Evolutionary conservation across 92 coral and sea anemone genomes (phyloP), one percentile per base, ranked within the genome.

Genomic region (Parazoanthus darwini): DNA sequence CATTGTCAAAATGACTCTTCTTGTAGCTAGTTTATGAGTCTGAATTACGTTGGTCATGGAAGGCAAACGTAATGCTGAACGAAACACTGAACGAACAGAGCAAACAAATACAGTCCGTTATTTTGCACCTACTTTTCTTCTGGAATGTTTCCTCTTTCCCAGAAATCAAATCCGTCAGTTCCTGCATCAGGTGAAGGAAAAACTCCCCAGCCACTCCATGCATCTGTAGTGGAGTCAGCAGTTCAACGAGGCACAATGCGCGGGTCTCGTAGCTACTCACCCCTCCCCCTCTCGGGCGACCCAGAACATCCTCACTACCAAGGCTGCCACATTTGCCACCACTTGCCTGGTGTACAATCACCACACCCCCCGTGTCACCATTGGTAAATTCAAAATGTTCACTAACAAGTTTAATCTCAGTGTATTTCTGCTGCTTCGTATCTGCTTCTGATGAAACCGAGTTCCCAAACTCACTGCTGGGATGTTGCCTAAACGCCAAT

Each of bases 291-390:
- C 83, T 86, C 70, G 95, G 88, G 46, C 72, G 56, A 36, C 88
- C 90, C 81, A 95, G 86, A 50, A 92, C 73, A 79, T 80, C 91
- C 63, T 91, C 94, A 80, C 18, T 54, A 23, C 85, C 70, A 75
- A 22, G 68, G 54, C 83, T 50, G 37, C 25, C 35, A 71, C 43
- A 0, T 36, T 38, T 70, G 22, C 38, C 82, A 13, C 16, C 86
- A 58, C 42, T 23, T 33, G 16, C 33, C 42, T 71, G 46, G 80
- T 15, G 51, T 42, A 65, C 92, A 82, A 95, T 85, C 29, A 93
- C 74, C 46, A 95, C 92, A 16, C 98, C 98, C 63, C 98, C 99
- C n/a, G 91, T 68, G 66, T 94, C 97, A 67, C 99, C 98, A 92
- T 94, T 85, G 0, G 88, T 87, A 91, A 95, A 95, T 43, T 79